Conservation (phyloP, 2,113 vertebrate genomes). For the Narcine bancroftii region DNA sequence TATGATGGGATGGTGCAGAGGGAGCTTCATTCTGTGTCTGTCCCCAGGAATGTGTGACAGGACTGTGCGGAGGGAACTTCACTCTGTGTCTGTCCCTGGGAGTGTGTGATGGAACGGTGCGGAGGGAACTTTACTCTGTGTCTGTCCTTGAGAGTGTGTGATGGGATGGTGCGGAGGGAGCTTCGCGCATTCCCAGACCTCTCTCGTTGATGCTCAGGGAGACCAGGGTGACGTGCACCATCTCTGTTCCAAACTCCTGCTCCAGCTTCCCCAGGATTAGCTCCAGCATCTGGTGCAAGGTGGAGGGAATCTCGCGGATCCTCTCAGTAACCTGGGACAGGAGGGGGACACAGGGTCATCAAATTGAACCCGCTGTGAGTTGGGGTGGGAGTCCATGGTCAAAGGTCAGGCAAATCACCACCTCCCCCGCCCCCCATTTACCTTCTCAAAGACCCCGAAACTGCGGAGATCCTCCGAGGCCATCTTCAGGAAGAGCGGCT, state of each 20-base stretch:
- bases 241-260: slow-evolving; percentile 51
- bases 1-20: too few species aligned
- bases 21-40: too few species aligned
- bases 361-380: too few species aligned
- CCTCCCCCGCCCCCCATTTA: too few species aligned
- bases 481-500: slow-evolving; percentile 69
- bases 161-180: too few species aligned
- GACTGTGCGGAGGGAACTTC: too few species aligned
- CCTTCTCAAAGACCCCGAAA: slow-evolving; percentile 73
- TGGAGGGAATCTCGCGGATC: slow-evolving; percentile 60
- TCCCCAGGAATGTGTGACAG: too few species aligned
- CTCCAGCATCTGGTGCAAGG: slow-evolving; percentile 60
- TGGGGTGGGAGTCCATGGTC: not conserved
- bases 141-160: too few species aligned
- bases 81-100: too few species aligned
- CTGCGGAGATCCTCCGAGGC: slow-evolving; percentile 73
- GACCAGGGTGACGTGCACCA: slow-evolving; percentile 56
- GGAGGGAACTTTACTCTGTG: too few species aligned
- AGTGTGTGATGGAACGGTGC: too few species aligned
- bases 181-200: slow-evolving; percentile 47
- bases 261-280: slow-evolving; percentile 60
- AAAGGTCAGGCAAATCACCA: too few species aligned
- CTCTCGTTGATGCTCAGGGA: slow-evolving; percentile 58
- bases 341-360: not conserved
- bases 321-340: slow-evolving; percentile 49